These are phyloP conservation scores for Astreopora myriophthalma DNA, from an alignment of 64 coral and sea anemone genomes.

Conservation along the genomic window DNA sequence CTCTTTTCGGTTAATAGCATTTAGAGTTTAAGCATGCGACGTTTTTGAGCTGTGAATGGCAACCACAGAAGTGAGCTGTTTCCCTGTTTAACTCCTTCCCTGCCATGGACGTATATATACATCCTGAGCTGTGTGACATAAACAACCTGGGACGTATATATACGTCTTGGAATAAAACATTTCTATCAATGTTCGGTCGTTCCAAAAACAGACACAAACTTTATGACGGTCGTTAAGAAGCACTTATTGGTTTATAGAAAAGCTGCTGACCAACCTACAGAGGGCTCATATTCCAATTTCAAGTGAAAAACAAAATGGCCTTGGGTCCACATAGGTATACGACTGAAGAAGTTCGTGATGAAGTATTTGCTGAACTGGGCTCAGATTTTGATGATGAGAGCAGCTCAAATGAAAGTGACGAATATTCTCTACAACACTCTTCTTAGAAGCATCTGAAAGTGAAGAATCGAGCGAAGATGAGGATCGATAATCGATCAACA, in stretches of 20 bases:
- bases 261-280: no score
- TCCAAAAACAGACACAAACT: neutral
- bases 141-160: constrained; percentile 60
- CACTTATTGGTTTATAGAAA: no score
- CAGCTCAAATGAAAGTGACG: neutral
- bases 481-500: neutral
- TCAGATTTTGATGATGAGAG: neutral
- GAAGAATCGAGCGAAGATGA: neutral
- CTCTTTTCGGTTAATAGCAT: no score
- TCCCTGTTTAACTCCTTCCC: constrained; percentile 4
- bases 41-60: no score
- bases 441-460: neutral
- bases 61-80: no score
- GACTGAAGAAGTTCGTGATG: neutral
- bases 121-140: constrained; percentile 1
- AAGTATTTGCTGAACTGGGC: neutral
- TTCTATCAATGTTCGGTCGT: neutral
- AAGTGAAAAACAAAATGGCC: neutral
- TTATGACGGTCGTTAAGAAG: constrained; percentile 4
- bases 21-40: no score
- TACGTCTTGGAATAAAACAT: constrained; percentile 7
- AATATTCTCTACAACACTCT: neutral
- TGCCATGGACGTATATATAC: constrained; percentile 64
- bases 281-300: no score
- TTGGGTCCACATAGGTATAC: neutral